Evolutionary conservation across 2,113 vertebrate genomes (phyloP).

Genomic region (Tupaia chinensis): DNA sequence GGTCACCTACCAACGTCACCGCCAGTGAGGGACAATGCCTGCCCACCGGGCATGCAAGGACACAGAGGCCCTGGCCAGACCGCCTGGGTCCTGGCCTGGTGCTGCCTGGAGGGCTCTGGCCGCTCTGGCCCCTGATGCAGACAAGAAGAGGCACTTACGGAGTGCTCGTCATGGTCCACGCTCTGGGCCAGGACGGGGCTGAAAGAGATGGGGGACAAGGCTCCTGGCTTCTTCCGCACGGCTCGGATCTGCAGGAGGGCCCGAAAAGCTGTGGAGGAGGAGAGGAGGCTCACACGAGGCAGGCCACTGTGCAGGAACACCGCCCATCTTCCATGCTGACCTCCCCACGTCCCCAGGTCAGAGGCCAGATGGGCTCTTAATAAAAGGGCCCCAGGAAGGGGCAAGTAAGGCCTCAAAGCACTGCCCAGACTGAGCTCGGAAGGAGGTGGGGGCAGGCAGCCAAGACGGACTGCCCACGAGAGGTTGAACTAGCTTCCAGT

Average conservation of each 20-base stretch:
- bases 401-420: no score
- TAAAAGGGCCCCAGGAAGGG: neutral
- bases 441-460: no score
- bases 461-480: neutral
- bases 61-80: no score
- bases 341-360: neutral
- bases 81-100: neutral
- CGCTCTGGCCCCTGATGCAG: neutral
- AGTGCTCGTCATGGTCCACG: conserved; percentile 97
- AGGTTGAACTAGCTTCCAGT: no score
- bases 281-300: neutral
- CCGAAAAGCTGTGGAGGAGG: conserved; percentile 92
- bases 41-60: neutral
- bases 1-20: neutral
- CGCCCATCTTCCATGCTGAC: neutral
- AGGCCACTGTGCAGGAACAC: no score
- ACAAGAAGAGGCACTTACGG: conserved; percentile 86
- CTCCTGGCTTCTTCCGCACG: conserved; percentile 96
- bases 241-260: conserved; percentile 99
- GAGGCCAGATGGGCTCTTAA: neutral
- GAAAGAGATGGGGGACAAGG: conserved; percentile 96
- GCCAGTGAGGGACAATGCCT: neutral
- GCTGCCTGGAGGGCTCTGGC: neutral
- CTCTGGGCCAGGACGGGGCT: conserved; percentile 97
- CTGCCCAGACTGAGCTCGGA: neutral